Conservation (phyloP, 1,140 invertebrate species). For the Marisa cornuarietis region DNA sequence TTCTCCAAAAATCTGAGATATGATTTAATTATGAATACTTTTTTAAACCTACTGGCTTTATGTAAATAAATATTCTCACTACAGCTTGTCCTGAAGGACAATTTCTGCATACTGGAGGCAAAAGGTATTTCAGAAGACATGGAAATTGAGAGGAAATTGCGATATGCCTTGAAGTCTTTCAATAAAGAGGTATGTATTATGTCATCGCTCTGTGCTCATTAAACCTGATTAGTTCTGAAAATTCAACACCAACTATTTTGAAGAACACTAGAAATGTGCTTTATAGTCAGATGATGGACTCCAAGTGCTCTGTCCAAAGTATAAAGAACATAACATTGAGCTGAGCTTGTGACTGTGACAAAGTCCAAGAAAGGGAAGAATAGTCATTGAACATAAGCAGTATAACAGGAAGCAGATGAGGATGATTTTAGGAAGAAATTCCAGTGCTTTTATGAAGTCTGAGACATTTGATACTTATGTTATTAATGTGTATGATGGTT, state of each 20-base stretch:
- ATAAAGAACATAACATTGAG: neutral
- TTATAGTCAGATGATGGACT: neutral
- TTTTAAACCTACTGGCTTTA: too few species aligned
- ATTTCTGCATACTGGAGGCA: constrained; percentile 41
- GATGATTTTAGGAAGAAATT: neutral
- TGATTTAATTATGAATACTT: too few species aligned
- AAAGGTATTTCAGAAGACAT: constrained; percentile 31
- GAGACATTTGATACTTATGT: neutral
- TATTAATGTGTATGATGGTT: neutral
- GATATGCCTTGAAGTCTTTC: constrained; percentile 39
- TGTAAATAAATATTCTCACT: constrained; percentile 1
- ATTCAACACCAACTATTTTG: neutral
- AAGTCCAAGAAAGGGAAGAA: too few species aligned
- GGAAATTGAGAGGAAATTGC: constrained; percentile 39
- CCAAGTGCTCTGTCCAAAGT: neutral
- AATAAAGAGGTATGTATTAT: constrained; percentile 39
- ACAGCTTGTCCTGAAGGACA: constrained; percentile 44
- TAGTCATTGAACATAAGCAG: too few species aligned
- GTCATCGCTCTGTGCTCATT: neutral
- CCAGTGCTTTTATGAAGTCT: neutral
- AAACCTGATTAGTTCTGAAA: neutral
- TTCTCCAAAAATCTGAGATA: too few species aligned
- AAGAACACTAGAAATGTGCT: neutral
- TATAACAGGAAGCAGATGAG: neutral
- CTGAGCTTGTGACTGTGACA: neutral